Conservation (phyloP, 1,140 invertebrate genomes). For the Acyrthosiphon pisum region DNA sequence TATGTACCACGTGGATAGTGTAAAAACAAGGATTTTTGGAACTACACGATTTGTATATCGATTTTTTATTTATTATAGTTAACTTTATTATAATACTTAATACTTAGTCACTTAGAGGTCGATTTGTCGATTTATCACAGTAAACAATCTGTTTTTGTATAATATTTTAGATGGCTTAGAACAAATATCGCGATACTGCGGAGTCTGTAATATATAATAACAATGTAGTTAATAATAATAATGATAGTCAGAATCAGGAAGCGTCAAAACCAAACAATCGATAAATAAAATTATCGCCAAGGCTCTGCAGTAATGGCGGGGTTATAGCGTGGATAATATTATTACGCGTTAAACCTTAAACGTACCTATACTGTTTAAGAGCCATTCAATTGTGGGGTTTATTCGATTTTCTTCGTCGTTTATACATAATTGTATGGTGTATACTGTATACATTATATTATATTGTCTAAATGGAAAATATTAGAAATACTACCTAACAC, state of each 20-base stretch:
- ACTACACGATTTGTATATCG: not conserved
- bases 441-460: not conserved
- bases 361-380: not conserved
- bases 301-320: not conserved
- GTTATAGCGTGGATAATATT: not conserved
- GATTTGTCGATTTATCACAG: not conserved
- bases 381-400: not conserved
- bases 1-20: not conserved
- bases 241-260: conserved; percentile 13
- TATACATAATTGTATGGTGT: not conserved
- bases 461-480: not conserved
- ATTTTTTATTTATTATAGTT: not conserved
- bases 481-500: not conserved
- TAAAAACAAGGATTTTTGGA: conserved; percentile 11
- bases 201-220: not conserved
- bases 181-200: not conserved
- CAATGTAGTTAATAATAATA: not conserved
- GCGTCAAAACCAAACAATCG: not conserved
- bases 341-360: not conserved
- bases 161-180: not conserved
- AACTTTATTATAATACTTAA: not conserved
- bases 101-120: not conserved
- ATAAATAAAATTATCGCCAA: conserved; percentile 29
- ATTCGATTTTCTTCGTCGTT: not conserved
- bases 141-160: not conserved